A percentile compares a stretch with the other conserved stretches of the same genome.
Conservation (phyloP, 2,888 invertebrate species). For the Mythimna albipuncta region DNA sequence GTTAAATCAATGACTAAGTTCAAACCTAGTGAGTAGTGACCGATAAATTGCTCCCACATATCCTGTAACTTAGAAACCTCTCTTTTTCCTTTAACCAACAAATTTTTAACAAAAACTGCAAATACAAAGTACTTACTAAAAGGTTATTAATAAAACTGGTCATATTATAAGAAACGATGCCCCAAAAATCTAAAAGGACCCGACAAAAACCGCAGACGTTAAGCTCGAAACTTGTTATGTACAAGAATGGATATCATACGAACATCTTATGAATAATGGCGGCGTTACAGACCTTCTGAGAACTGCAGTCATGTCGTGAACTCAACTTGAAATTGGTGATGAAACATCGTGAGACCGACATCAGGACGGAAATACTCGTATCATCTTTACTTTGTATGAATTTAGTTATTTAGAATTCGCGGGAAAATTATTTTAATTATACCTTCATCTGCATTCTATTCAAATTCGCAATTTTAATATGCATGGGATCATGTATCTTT, state of each 20-base stretch:
- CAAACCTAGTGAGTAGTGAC: background rate
- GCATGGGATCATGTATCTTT: slow-evolving; percentile 25
- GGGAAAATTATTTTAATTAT: slow-evolving; percentile 21
- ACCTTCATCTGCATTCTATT: slow-evolving; percentile 30
- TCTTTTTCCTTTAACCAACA: background rate
- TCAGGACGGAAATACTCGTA: slow-evolving; percentile 32
- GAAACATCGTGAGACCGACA: slow-evolving; percentile 60
- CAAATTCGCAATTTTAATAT: slow-evolving; percentile 45
- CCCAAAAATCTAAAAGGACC: slow-evolving; percentile 44
- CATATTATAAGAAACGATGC: slow-evolving; percentile 40
- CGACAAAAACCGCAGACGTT: slow-evolving; percentile 61
- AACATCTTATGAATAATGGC: slow-evolving; percentile 84
- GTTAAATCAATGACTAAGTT: slow-evolving; percentile 5
- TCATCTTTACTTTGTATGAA: slow-evolving; percentile 35
- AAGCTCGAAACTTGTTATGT: slow-evolving; percentile 73
- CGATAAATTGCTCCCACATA: slow-evolving; percentile 7
- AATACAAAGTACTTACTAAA: slow-evolving; percentile 30
- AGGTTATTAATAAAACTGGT: slow-evolving; percentile 55
- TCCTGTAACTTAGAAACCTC: background rate
- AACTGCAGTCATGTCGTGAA: slow-evolving; percentile 73
- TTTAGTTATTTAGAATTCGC: slow-evolving; percentile 10
- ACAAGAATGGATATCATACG: slow-evolving; percentile 83
- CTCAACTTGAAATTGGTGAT: slow-evolving; percentile 64
- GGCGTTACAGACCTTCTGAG: slow-evolving; percentile 81
- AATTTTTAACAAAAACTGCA: background rate